These are phyloP conservation scores for Lates calcarifer DNA, from an alignment of 2,113 vertebrate genomes.

Conservation along the genomic window DNA sequence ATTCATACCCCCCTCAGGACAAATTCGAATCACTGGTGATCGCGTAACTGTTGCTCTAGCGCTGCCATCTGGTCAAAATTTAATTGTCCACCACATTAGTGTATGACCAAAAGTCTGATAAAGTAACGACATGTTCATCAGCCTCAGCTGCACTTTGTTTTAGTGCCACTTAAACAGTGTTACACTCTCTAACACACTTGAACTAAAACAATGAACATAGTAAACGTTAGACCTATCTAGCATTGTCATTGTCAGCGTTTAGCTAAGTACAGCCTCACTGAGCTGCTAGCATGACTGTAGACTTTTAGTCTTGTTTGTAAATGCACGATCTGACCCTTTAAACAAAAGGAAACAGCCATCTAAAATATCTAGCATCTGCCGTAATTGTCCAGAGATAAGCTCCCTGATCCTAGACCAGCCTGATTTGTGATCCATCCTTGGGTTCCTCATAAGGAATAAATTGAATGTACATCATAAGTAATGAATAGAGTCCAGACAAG, in stretches of 20 bases:
- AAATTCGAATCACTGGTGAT: neutral
- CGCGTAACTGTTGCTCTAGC: neutral
- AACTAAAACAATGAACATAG: neutral
- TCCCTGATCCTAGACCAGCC: neutral
- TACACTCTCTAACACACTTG: neutral
- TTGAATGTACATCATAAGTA: slow-evolving; percentile 27
- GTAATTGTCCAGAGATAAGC: neutral
- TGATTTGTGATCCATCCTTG: neutral
- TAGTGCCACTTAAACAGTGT: too few species aligned
- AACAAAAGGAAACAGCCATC: slow-evolving; percentile 4
- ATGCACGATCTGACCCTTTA: neutral
- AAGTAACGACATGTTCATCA: neutral
- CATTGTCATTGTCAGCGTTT: neutral
- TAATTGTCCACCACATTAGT: too few species aligned
- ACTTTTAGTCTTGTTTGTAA: neutral
- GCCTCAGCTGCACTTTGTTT: too few species aligned
- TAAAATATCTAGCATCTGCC: neutral
- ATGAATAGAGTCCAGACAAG: slow-evolving; percentile 12
- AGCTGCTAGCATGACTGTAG: neutral
- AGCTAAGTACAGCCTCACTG: neutral
- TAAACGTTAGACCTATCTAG: neutral
- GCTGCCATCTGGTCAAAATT: neutral
- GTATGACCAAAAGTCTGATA: neutral
- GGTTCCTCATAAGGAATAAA: slow-evolving; percentile 28
- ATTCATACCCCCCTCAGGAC: neutral